Conservation (phyloP, 1,140 invertebrate genomes). For the Watersipora subatra region DNA sequence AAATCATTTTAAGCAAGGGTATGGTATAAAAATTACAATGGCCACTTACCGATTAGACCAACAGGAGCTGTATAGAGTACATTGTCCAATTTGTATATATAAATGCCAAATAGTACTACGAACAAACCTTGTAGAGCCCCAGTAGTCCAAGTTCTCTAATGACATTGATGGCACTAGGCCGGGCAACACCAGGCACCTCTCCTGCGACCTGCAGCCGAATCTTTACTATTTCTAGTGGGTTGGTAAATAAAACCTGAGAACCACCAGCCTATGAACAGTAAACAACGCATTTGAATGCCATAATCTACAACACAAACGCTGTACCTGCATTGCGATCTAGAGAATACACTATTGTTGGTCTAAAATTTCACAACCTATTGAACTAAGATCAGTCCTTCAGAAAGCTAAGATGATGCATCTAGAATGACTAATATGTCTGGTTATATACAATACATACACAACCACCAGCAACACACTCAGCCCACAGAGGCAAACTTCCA, state of each 20-base stretch:
- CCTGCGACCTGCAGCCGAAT: slow-evolving; percentile 96
- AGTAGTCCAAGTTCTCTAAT: slow-evolving; percentile 83
- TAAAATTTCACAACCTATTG: too few relatives aligned
- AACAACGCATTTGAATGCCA: slow-evolving; percentile 3
- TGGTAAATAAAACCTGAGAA: slow-evolving; percentile 70
- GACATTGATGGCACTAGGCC: slow-evolving; percentile 56
- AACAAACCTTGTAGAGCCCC: slow-evolving; percentile 77
- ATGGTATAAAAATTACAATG: too few relatives aligned
- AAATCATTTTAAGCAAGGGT: too few relatives aligned
- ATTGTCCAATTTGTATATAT: too few relatives aligned
- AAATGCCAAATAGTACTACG: too few relatives aligned
- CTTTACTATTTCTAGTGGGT: slow-evolving; percentile 97
- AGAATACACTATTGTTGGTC: too few relatives aligned
- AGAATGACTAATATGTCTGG: too few relatives aligned
- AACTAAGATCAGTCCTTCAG: too few relatives aligned
- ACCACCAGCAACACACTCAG: slow-evolving; percentile 79
- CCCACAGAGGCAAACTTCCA: slow-evolving; percentile 64
- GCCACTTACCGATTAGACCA: too few relatives aligned
- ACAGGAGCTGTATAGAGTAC: too few relatives aligned
- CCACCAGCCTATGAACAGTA: slow-evolving; percentile 27
- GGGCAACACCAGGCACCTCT: slow-evolving; percentile 63
- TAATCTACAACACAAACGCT: neutral
- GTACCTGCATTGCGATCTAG: too few relatives aligned
- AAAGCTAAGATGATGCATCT: too few relatives aligned
- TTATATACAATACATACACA: slow-evolving; percentile 76